Percentiles rank a stretch among this genome's conserved stretches.
Conservation (phyloP, 2,797 vertebrate species). For the Gymnocypris eckloni region DNA sequence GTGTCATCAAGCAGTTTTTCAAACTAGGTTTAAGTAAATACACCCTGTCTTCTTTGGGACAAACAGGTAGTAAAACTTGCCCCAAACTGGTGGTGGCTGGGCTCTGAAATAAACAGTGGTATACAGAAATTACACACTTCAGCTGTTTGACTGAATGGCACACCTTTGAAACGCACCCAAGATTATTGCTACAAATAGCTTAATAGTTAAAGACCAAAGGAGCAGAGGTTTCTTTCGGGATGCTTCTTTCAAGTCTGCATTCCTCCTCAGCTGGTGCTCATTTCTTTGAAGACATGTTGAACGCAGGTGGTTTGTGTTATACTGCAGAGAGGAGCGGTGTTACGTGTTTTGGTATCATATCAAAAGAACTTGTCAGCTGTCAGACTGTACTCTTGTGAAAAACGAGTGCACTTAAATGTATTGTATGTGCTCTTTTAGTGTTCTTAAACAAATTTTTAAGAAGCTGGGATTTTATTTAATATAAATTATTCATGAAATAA, state of each 20-base stretch:
- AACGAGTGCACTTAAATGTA: not conserved
- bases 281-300: conserved; percentile 57
- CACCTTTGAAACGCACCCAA: not conserved
- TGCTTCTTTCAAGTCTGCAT: not conserved
- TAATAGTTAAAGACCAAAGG: not conserved
- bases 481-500: not conserved
- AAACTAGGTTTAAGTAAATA: not conserved
- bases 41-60: not conserved
- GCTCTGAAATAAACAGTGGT: not conserved
- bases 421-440: not conserved
- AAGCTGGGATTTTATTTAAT: not conserved
- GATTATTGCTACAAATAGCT: not conserved
- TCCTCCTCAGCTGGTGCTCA: not conserved
- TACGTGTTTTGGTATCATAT: conserved; percentile 27
- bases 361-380: not conserved
- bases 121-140: not conserved
- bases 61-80: not conserved
- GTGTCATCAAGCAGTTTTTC: not conserved
- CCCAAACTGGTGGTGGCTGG: not conserved
- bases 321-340: conserved; percentile 47
- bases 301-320: conserved; percentile 64
- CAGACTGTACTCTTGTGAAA: not conserved
- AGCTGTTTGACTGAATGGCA: not conserved
- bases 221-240: not conserved
- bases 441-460: not conserved